These are phyloP conservation scores for Drosophila melanica DNA, from an alignment of 1,140 invertebrate genomes.

Conservation along the genomic window DNA sequence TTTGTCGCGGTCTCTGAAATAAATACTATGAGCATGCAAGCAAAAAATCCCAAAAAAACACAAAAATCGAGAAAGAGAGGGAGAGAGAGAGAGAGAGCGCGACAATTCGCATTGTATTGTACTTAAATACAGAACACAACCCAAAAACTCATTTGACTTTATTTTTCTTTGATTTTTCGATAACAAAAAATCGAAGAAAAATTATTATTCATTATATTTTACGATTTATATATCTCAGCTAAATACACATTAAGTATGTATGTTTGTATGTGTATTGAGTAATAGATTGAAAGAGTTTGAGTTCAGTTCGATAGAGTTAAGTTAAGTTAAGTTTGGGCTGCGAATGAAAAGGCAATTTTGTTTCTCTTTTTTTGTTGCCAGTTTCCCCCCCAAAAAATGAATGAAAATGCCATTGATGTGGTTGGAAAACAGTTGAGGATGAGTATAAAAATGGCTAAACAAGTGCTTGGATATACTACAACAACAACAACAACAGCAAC, in stretches of 20 bases:
- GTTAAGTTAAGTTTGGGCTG: conserved; percentile 16
- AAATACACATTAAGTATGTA: conserved; percentile 28
- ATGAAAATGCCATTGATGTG: conserved; percentile 17
- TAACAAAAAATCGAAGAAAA: conserved; percentile 24
- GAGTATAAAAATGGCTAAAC: background rate
- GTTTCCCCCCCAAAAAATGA: background rate
- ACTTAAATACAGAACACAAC: conserved; percentile 28
- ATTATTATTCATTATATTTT: background rate
- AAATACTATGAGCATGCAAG: conserved; percentile 84
- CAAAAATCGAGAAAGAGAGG: conserved; percentile 52
- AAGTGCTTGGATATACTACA: conserved; percentile 15
- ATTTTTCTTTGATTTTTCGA: conserved; percentile 12
- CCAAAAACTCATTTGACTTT: conserved; percentile 16
- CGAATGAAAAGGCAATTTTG: conserved; percentile 11
- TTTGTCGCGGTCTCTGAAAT: conserved; percentile 84
- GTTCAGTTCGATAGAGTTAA: background rate
- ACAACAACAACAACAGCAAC: background rate
- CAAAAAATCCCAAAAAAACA: conserved; percentile 79
- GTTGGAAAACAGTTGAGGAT: background rate
- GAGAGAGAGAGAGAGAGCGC: conserved; percentile 2
- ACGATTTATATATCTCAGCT: background rate
- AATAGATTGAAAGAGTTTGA: conserved; percentile 12
- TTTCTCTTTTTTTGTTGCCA: background rate
- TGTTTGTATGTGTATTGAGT: conserved; percentile 9
- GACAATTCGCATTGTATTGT: conserved; percentile 54